Base-by-base conservation (phyloP, 2,797 vertebrate genomes). In the Takifugu rubripes region DNA sequence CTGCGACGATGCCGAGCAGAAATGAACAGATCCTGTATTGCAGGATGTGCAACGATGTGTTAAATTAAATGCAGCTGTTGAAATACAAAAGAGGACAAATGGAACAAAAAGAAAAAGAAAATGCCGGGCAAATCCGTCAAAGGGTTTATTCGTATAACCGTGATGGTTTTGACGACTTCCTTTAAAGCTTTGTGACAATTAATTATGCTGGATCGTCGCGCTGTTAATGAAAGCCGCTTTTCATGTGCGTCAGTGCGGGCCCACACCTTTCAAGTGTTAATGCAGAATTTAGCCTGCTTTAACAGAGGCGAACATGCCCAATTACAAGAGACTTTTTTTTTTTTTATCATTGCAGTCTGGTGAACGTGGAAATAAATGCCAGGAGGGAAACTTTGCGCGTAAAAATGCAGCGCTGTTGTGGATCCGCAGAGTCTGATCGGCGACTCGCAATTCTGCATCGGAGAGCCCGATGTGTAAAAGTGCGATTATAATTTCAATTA, bases 11-110 rank as follows among this genome's bases (percentile, higher is more conserved):
- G 85, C 81, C 50, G 81, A 62, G 66, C 78, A 87, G 66, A 88
- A 92, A 90, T 83, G 42, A 92, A 88, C 92, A 88, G 87, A 91
- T 91, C 87, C 84, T 90, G 87, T 73, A 75, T 79, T 90, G 83
- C 91, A 92, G 91, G 91, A 93, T 92, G 91, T 92, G 91, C 92
- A 92, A 81, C 85, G 90, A 88, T 88, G 91, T 92, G 89, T 91
- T 92, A 91, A 92, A 93, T 93, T 85, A 91, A 92, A 92, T 84
- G 86, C 92, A 92, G 90, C 91, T 91, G 91, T 85, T 85, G 83
- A 89, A 89, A 87, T 74, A 78, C 61, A 83, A 83, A 84, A 81
- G 66, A 42, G 64, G 68, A 9, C 78, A 76, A 68, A 79, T 84
- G 58, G 84, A 79, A 83, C 77, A 59, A 82, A 56, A 61, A 21